Conservation (phyloP, 2,113 vertebrate genomes). For the Spea bombifrons region DNA sequence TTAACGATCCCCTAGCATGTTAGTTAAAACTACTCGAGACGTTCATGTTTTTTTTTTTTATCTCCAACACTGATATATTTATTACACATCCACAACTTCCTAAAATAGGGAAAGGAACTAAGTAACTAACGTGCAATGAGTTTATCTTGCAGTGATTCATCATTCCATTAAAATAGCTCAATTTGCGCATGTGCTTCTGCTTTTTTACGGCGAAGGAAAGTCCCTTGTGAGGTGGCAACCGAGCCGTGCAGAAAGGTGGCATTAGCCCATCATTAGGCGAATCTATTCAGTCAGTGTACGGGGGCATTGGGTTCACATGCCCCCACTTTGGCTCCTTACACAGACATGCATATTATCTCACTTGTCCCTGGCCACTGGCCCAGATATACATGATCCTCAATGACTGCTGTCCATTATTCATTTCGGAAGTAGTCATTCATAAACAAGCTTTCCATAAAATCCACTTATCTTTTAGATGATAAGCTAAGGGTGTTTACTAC, state of each 20-base stretch:
- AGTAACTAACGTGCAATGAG: constrained; percentile 22
- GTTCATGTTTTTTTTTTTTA: no score
- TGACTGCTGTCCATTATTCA: not conserved
- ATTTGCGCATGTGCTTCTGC: constrained; percentile 10
- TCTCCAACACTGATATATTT: no score
- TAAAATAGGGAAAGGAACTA: not conserved
- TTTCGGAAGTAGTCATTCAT: constrained; percentile 1
- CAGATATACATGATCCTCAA: constrained; percentile 32
- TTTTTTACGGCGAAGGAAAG: constrained; percentile 22
- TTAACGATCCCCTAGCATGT: no score
- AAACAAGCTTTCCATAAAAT: not conserved
- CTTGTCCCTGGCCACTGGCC: constrained; percentile 28
- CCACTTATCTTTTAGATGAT: not conserved
- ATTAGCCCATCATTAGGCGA: constrained; percentile 36
- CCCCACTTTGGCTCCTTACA: constrained; percentile 12
- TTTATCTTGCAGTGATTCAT: constrained; percentile 27
- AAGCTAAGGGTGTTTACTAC: not conserved
- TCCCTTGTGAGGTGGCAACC: constrained; percentile 39
- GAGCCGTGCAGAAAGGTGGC: constrained; percentile 2
- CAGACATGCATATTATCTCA: constrained; percentile 17
- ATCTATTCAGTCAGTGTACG: not conserved
- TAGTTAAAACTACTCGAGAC: no score
- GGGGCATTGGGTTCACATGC: constrained; percentile 27
- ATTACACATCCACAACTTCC: not conserved
- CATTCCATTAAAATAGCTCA: constrained; percentile 10